phyloP scores from a whole-genome alignment of 2,113 vertebrate species.

The Carassius gibelio region DNA sequence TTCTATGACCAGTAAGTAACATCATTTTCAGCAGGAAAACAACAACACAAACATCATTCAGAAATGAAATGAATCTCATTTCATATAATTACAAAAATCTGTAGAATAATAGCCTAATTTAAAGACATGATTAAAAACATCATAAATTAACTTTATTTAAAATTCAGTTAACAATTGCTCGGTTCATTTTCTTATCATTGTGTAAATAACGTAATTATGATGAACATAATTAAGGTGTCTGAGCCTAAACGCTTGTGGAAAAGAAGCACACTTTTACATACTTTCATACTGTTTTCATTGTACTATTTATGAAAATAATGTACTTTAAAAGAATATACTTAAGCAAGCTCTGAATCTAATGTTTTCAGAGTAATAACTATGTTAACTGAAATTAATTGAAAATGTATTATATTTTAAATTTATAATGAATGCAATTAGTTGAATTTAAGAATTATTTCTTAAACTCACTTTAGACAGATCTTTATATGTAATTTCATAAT shows the following conservation, averaged over 20 bases:
- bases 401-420: neutral
- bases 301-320: too few species aligned
- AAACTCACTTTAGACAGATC: neutral
- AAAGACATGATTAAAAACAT: neutral
- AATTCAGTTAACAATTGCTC: neutral
- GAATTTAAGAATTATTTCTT: too few species aligned
- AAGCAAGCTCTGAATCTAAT: too few species aligned
- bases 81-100: neutral
- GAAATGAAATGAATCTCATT: neutral
- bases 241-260: too few species aligned
- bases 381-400: neutral
- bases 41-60: neutral
- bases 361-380: too few species aligned
- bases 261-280: too few species aligned
- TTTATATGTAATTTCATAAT: neutral
- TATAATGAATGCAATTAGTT: neutral
- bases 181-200: neutral
- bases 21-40: neutral
- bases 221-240: too few species aligned
- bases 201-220: too few species aligned
- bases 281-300: too few species aligned
- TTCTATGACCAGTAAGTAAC: neutral
- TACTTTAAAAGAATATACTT: too few species aligned
- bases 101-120: neutral
- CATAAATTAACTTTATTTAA: neutral